Evolutionary conservation across 2,797 vertebrate genomes (phyloP).

Genomic region (Etheostoma perlongum): DNA sequence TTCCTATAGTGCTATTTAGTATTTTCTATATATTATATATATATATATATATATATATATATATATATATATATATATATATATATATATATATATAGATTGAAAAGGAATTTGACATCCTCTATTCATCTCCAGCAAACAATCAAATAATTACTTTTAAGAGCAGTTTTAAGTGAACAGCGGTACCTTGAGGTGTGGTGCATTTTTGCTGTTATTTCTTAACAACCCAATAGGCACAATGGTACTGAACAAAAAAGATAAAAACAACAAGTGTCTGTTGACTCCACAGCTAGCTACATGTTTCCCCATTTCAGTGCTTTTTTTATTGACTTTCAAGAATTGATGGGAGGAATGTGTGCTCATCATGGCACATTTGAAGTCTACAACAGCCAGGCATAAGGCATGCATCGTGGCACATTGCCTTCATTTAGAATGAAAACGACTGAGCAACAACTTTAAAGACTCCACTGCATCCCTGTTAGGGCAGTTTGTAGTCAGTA

Average conservation of each 20-base stretch:
- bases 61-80: neutral
- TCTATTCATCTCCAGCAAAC: neutral
- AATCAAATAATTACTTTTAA: neutral
- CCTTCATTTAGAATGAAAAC: slow-evolving; percentile 21
- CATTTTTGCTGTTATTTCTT: slow-evolving; percentile 5
- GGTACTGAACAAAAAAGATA: neutral
- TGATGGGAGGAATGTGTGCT: slow-evolving; percentile 35
- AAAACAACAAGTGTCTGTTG: slow-evolving; percentile 10
- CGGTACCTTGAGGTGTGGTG: neutral
- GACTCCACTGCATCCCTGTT: neutral
- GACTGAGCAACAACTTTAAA: slow-evolving; percentile 17
- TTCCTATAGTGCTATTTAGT: slow-evolving; percentile 1
- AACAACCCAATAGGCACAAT: neutral
- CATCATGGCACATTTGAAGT: slow-evolving; percentile 24
- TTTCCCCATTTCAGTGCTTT: slow-evolving; percentile 24
- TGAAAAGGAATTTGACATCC: neutral
- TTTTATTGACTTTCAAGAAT: slow-evolving; percentile 28
- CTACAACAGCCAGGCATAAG: slow-evolving; percentile 14
- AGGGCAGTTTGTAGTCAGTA: slow-evolving; percentile 13
- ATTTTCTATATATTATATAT: neutral
- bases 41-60: neutral
- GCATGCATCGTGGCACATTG: slow-evolving; percentile 14
- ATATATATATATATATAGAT: neutral
- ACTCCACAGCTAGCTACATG: neutral
- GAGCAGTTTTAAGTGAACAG: neutral